A percentile compares a stretch with the other conserved stretches of the same genome.
Evolutionary conservation across 37 sponge, comb jelly and placozoan species (phyloP).

Genomic region (Eunapius fragilis): DNA sequence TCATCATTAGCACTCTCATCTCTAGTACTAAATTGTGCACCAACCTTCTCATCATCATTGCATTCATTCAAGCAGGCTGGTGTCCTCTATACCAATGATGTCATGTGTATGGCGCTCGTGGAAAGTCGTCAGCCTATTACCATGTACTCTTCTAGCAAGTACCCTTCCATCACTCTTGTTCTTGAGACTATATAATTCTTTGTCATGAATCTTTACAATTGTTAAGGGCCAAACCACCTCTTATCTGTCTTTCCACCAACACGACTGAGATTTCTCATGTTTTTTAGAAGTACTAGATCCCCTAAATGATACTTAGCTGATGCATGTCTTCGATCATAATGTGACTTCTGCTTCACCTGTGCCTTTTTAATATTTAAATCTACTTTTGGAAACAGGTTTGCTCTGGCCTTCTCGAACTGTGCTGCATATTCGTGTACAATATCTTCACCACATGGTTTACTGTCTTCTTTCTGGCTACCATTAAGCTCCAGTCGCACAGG

Average conservation of each 20-base stretch:
- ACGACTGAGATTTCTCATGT: neutral
- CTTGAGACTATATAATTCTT: neutral
- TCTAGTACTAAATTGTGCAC: neutral
- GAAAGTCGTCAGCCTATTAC: neutral
- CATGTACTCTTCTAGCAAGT: neutral
- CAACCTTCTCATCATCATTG: neutral
- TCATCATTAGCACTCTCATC: neutral
- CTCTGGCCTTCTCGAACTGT: neutral
- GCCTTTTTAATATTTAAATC: conserved; percentile 21
- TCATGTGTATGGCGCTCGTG: neutral
- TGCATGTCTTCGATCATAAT: conserved; percentile 28
- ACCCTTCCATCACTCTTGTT: neutral
- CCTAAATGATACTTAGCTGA: conserved; percentile 15
- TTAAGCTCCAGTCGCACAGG: neutral
- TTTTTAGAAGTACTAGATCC: neutral
- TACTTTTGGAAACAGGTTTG: neutral
- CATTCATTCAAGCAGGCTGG: neutral
- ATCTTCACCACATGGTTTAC: neutral
- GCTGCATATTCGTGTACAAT: neutral
- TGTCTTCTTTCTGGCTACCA: neutral
- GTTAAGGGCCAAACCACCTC: neutral
- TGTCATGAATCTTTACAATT: neutral
- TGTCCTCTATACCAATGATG: neutral
- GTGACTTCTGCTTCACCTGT: conserved; percentile 35
- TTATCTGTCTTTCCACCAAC: neutral